Conservation (phyloP, 1,140 invertebrate genomes). For the Trichonephila clavipes region DNA sequence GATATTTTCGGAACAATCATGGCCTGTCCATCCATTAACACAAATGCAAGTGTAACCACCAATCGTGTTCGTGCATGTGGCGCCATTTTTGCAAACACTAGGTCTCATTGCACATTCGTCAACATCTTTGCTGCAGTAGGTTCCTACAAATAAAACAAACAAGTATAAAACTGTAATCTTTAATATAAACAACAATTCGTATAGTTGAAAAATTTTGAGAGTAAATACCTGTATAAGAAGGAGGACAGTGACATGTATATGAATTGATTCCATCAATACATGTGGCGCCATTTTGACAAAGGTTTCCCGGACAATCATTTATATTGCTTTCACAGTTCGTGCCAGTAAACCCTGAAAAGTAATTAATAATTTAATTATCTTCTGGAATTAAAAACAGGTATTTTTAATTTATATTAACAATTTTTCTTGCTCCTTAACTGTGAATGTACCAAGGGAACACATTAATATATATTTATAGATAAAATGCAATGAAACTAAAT, state of each 20-base stretch:
- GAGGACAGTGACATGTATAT: constrained; percentile 94
- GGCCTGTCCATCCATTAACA: constrained; percentile 96
- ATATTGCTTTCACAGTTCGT: constrained; percentile 82
- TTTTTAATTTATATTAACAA: too few relatives aligned
- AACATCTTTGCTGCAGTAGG: constrained; percentile 84
- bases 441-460: too few relatives aligned
- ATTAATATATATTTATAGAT: too few relatives aligned
- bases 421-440: too few relatives aligned
- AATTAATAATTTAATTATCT: constrained; percentile 32
- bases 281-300: constrained; percentile 90
- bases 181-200: not conserved
- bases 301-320: constrained; percentile 93
- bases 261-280: constrained; percentile 93
- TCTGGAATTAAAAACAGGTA: too few relatives aligned
- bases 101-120: constrained; percentile 84
- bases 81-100: constrained; percentile 94
- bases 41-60: constrained; percentile 97
- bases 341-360: constrained; percentile 84
- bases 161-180: not conserved
- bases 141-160: constrained; percentile 51
- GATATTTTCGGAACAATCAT: constrained; percentile 94
- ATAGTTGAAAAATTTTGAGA: not conserved
- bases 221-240: constrained; percentile 87
- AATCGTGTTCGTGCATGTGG: constrained; percentile 94
- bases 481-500: too few relatives aligned